These are phyloP conservation scores for Cherax quadricarinatus DNA, from an alignment of 1,140 invertebrate species.

Conservation along the genomic window DNA sequence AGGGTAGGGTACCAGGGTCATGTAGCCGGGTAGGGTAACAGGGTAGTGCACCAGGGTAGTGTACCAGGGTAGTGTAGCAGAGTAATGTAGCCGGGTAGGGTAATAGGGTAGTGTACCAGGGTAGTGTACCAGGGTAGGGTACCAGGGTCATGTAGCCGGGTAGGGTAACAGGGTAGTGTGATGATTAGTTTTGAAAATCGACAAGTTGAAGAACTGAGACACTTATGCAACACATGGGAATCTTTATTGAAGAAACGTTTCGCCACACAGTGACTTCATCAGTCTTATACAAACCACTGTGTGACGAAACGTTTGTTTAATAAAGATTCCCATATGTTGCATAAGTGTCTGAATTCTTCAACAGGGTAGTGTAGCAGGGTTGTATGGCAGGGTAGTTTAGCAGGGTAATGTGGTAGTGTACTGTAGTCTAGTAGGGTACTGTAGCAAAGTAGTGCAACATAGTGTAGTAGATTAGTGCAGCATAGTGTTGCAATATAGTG, in stretches of 20 bases:
- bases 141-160: not conserved
- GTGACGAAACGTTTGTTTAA: too few relatives aligned
- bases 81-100: not conserved
- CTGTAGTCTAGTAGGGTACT: not conserved
- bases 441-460: not conserved
- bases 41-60: not conserved
- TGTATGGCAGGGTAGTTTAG: not conserved
- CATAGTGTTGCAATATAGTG: not conserved
- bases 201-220: too few relatives aligned
- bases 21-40: not conserved
- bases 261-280: too few relatives aligned
- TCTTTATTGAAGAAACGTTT: too few relatives aligned
- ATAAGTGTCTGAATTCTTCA: too few relatives aligned
- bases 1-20: not conserved
- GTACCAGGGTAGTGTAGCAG: not conserved
- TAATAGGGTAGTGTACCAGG: not conserved
- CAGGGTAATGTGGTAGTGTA: not conserved
- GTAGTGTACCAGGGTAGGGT: not conserved
- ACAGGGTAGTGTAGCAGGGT: not conserved
- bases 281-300: too few relatives aligned
- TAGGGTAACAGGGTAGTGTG: too few relatives aligned
- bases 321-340: too few relatives aligned
- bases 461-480: not conserved
- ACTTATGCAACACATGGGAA: too few relatives aligned
- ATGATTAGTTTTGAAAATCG: too few relatives aligned